Evolutionary conservation across 2,888 invertebrate genomes (phyloP).

Genomic region (Psococerastis gibbosa): DNA sequence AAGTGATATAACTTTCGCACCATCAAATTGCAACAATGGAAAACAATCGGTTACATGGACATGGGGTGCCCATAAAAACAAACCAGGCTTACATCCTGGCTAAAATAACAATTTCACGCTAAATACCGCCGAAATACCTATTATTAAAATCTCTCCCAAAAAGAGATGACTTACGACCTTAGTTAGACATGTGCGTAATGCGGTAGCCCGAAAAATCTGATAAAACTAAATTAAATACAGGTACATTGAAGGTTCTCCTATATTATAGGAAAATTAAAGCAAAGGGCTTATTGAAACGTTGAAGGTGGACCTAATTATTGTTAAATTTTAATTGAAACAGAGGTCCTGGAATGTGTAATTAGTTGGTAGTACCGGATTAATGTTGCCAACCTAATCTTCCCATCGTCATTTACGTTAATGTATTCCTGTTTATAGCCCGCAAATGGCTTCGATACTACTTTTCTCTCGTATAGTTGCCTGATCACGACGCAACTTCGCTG

Average conservation of each 20-base stretch:
- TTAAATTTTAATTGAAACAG: constrained; percentile 5
- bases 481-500: no score
- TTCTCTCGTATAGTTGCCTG: no score
- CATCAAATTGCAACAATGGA: no score
- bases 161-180: not conserved
- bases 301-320: constrained; percentile 8
- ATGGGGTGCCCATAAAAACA: no score
- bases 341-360: constrained; percentile 9
- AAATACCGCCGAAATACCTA: not conserved
- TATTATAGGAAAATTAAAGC: not conserved
- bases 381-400: not conserved
- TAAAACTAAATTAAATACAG: not conserved
- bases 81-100: not conserved
- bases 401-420: not conserved
- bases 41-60: no score
- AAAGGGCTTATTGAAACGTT: constrained; percentile 7
- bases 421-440: no score
- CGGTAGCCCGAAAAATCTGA: not conserved
- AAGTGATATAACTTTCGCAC: no score
- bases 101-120: not conserved
- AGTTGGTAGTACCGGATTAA: not conserved
- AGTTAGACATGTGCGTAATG: not conserved
- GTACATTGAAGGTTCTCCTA: not conserved
- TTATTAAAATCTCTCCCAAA: not conserved
- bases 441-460: no score